These are phyloP conservation scores for Gephyroberyx darwinii DNA, from an alignment of 2,797 vertebrate species.

Conservation along the genomic window DNA sequence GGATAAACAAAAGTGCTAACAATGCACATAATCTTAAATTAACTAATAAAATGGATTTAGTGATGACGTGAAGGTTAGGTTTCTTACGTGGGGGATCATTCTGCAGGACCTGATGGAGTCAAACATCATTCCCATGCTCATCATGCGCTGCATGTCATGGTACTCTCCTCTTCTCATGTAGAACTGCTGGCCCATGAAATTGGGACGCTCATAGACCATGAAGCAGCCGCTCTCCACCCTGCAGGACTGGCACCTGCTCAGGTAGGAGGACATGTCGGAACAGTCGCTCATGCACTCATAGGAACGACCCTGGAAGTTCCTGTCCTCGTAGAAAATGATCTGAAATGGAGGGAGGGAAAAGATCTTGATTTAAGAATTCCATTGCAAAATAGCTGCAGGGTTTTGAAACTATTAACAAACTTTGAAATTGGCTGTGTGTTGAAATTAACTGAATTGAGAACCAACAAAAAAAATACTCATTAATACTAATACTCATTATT, in stretches of 20 bases:
- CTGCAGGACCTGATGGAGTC: slow-evolving; percentile 82
- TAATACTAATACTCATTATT: background rate
- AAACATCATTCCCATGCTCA: slow-evolving; percentile 80
- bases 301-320: slow-evolving; percentile 81
- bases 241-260: slow-evolving; percentile 80
- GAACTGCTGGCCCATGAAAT: slow-evolving; percentile 80
- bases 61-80: background rate
- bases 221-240: slow-evolving; percentile 82
- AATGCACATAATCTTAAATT: background rate
- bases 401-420: too few relatives aligned
- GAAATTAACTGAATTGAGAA: background rate
- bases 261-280: slow-evolving; percentile 76
- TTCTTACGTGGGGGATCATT: slow-evolving; percentile 79
- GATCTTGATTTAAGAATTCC: background rate
- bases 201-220: slow-evolving; percentile 81
- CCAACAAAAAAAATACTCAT: background rate
- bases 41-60: background rate
- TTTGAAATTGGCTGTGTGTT: background rate
- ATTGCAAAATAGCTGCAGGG: background rate
- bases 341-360: slow-evolving; percentile 44
- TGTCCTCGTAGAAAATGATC: slow-evolving; percentile 82
- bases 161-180: slow-evolving; percentile 83
- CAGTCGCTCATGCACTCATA: slow-evolving; percentile 83
- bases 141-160: slow-evolving; percentile 81
- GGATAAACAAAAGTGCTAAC: background rate